Percentiles rank a stretch among this genome's conserved stretches.
phyloP scores from a whole-genome alignment of 2,113 vertebrate genomes.

The Riparia riparia region DNA sequence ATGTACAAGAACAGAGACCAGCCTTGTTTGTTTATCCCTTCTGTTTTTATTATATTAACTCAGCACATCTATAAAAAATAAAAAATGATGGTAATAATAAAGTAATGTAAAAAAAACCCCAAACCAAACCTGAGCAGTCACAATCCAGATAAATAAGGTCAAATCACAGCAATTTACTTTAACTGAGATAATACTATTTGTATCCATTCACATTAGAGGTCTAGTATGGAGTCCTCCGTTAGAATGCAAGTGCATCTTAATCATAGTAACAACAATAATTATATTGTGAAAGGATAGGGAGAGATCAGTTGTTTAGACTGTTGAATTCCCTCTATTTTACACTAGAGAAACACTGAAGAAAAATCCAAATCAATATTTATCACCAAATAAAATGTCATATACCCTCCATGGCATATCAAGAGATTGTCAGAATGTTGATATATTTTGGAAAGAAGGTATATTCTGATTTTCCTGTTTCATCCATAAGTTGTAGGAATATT shows the following conservation, averaged over 20 bases:
- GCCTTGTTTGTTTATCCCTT: background rate
- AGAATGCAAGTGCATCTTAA: background rate
- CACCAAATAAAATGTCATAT: background rate
- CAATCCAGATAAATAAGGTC: background rate
- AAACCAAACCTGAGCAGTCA: background rate
- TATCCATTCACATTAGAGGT: background rate
- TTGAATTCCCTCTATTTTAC: background rate
- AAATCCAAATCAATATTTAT: background rate
- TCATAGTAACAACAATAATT: background rate
- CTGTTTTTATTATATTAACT: background rate
- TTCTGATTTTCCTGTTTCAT: background rate
- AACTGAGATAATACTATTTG: background rate
- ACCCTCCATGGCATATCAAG: rapidly evolving
- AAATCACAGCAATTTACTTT: background rate
- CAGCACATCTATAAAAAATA: background rate
- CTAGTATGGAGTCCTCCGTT: background rate
- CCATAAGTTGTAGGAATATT: background rate
- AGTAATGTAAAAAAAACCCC: background rate
- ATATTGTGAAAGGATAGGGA: background rate
- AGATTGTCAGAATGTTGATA: background rate
- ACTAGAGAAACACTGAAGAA: background rate
- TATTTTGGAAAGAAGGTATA: background rate
- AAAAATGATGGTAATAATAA: background rate
- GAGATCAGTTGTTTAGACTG: background rate
- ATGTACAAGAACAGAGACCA: background rate